Evolutionary conservation across 2,797 vertebrate species (phyloP).

Genomic region (Catostomus latipinnis): DNA sequence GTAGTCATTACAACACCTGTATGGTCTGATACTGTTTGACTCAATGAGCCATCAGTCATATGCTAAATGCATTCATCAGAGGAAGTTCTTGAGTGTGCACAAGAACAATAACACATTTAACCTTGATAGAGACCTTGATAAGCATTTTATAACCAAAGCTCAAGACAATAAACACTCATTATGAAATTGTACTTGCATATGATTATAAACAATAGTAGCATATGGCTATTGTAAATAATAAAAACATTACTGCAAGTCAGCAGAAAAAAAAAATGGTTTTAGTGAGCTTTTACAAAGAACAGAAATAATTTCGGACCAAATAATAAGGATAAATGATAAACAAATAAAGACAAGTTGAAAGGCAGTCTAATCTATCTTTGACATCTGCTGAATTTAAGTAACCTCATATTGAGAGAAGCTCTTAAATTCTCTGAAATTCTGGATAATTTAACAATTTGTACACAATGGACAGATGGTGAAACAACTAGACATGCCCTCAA

Average conservation of each 20-base stretch:
- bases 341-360: neutral
- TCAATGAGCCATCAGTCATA: neutral
- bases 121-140: neutral
- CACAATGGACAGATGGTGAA: neutral
- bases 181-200: neutral
- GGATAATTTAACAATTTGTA: neutral
- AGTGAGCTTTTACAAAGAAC: neutral
- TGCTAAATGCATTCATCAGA: neutral
- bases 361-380: neutral
- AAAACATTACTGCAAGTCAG: neutral
- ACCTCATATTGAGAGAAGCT: no score
- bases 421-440: neutral
- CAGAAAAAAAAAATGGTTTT: neutral
- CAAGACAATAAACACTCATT: conserved; percentile 4
- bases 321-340: neutral
- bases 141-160: neutral
- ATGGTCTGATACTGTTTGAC: neutral
- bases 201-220: neutral
- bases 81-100: neutral
- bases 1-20: neutral
- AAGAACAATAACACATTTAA: neutral
- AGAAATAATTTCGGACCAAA: neutral
- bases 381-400: neutral
- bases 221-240: neutral
- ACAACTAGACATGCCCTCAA: neutral